Conservation (phyloP, 2,113 vertebrate species). For the Chroicocephalus ridibundus region DNA sequence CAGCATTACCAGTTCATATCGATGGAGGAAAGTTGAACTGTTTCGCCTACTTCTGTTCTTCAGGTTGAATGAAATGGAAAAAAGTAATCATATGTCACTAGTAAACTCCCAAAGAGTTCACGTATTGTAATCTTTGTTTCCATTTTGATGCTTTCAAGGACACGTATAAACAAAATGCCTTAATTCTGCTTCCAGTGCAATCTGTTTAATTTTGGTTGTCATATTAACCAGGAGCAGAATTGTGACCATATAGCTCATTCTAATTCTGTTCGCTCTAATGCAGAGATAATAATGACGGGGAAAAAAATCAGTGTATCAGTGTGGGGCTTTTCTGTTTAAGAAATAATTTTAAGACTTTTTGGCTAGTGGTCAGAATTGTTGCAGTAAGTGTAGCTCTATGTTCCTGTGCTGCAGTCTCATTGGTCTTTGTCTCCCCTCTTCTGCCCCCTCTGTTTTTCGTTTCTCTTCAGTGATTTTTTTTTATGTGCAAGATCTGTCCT, state of each 20-base stretch:
- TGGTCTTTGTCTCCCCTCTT: background rate
- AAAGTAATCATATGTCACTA: background rate
- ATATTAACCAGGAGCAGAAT: background rate
- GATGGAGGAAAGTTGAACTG: background rate
- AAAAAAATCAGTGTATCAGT: background rate
- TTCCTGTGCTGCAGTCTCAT: background rate
- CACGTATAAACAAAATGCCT: background rate
- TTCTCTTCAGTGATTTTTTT: background rate
- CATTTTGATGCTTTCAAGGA: background rate
- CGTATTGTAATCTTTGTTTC: background rate
- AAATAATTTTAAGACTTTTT: background rate
- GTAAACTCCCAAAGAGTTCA: background rate
- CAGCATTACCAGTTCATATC: background rate
- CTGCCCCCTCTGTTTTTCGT: background rate
- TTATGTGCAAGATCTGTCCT: background rate
- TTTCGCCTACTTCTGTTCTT: background rate
- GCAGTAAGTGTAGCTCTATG: rapidly evolving
- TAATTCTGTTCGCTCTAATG: background rate
- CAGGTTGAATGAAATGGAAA: background rate
- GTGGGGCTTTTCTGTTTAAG: background rate
- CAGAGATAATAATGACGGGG: background rate
- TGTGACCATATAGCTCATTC: background rate
- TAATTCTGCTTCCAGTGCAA: background rate
- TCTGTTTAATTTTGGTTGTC: background rate
- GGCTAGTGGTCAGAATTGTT: background rate